Conservation (phyloP, 2,113 vertebrate species). For the Micromys minutus region DNA sequence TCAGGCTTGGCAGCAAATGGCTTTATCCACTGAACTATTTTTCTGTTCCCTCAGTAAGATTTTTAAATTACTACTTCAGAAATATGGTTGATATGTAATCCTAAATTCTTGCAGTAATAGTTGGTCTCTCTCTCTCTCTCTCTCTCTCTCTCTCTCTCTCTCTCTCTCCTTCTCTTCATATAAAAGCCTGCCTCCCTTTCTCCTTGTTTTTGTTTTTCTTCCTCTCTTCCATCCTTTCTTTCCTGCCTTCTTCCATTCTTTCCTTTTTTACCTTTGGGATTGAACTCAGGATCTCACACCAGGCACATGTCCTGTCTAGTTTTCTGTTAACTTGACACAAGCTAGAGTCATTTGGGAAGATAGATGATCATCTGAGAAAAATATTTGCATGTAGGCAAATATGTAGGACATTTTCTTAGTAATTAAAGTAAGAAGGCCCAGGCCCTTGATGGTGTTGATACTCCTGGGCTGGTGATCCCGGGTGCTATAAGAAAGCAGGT, state of each 20-base stretch:
- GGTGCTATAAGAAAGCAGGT: neutral
- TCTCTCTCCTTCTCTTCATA: neutral
- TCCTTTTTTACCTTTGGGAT: neutral
- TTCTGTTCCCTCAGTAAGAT: neutral
- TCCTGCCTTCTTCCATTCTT: no score
- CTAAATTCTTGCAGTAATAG: neutral
- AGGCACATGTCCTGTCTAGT: neutral
- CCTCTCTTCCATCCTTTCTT: no score
- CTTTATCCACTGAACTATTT: neutral
- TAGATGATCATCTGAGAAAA: neutral
- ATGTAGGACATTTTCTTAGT: neutral
- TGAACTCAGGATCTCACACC: neutral
- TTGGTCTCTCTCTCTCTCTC: neutral
- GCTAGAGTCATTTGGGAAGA: neutral
- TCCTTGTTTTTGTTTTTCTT: neutral
- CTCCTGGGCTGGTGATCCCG: neutral
- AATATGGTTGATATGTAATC: neutral
- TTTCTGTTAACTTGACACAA: neutral
- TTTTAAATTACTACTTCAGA: slow-evolving; percentile 3
- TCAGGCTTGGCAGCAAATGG: neutral
- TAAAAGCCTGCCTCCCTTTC: neutral
- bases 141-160: neutral
- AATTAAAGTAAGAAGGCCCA: neutral
- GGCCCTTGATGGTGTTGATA: neutral
- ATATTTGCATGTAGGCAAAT: neutral